A percentile compares a stretch with the other conserved stretches of the same genome.
These are phyloP conservation scores for Melanotaenia duboulayi DNA, from an alignment of 2,113 vertebrate species.

Conservation along the genomic window DNA sequence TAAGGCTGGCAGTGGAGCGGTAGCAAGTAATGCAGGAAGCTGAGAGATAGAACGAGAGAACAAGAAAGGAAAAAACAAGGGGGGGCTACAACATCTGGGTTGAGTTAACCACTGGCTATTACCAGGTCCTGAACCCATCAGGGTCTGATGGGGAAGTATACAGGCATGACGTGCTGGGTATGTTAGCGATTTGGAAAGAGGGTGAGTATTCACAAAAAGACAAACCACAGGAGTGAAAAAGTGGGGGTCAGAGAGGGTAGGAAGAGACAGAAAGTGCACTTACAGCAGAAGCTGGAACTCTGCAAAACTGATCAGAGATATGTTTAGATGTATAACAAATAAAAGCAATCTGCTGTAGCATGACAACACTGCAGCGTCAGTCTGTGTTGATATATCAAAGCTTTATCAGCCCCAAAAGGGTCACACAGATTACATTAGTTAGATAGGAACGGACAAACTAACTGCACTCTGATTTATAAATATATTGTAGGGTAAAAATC, in stretches of 20 bases:
- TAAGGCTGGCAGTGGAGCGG: conserved; percentile 34
- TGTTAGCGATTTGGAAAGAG: conserved; percentile 14
- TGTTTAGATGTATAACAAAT: background rate
- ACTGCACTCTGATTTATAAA: no score
- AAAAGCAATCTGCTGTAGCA: background rate
- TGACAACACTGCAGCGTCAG: background rate
- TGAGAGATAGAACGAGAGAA: conserved; percentile 23
- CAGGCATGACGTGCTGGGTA: conserved; percentile 20
- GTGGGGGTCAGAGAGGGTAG: background rate
- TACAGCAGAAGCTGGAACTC: no score
- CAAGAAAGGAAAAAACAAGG: background rate
- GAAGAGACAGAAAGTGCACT: background rate
- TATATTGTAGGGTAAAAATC: no score
- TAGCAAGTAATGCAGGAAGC: conserved; percentile 57
- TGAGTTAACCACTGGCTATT: conserved; percentile 62
- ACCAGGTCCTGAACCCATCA: conserved; percentile 55
- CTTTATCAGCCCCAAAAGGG: background rate
- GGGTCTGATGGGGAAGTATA: conserved; percentile 25
- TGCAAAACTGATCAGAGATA: conserved; percentile 2
- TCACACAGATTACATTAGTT: background rate
- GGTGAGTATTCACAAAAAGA: conserved; percentile 16
- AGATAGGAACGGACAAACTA: no score
- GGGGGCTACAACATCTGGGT: conserved; percentile 58
- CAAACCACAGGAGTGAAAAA: conserved; percentile 19
- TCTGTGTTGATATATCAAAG: background rate